phyloP scores from a whole-genome alignment of 2,113 vertebrate species.

The Nothoprocta pentlandii region DNA sequence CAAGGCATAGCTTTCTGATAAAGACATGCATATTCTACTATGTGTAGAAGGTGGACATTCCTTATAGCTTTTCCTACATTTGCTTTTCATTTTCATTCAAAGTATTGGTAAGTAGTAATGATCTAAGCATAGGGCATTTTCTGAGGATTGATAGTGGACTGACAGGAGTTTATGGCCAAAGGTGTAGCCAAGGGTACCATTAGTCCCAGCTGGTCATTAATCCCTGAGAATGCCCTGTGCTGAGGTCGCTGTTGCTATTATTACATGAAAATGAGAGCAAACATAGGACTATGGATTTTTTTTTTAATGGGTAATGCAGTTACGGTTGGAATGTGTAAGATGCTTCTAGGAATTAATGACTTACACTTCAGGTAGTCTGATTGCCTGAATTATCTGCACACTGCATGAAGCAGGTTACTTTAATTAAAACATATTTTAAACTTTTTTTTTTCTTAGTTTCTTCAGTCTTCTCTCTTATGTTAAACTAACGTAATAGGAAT shows the following conservation, averaged over 20 bases:
- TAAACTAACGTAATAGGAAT: not conserved
- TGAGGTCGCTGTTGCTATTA: not conserved
- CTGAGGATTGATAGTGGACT: slow-evolving; percentile 19
- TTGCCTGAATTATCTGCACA: not conserved
- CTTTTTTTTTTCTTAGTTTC: not conserved
- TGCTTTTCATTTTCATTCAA: slow-evolving; percentile 35
- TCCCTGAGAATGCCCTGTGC: slow-evolving; percentile 6
- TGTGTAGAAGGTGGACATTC: not conserved
- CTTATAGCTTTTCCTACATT: not conserved
- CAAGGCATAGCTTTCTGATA: not conserved
- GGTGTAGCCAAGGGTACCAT: slow-evolving; percentile 52
- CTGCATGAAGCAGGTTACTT: not conserved
- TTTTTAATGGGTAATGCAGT: not conserved
- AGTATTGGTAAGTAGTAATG: slow-evolving; percentile 14
- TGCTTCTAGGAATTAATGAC: slow-evolving; percentile 13
- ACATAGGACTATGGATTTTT: not conserved
- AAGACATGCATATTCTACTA: not conserved
- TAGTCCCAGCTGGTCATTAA: slow-evolving; percentile 62
- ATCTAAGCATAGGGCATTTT: not conserved
- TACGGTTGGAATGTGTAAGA: not conserved
- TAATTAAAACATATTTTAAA: not conserved
- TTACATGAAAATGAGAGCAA: slow-evolving; percentile 12
- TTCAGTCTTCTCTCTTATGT: not conserved
- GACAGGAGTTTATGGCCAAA: slow-evolving; percentile 43
- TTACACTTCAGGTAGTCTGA: not conserved